Base-by-base conservation (phyloP, 1,140 invertebrate genomes). In the Tetragnatha versicolor region DNA sequence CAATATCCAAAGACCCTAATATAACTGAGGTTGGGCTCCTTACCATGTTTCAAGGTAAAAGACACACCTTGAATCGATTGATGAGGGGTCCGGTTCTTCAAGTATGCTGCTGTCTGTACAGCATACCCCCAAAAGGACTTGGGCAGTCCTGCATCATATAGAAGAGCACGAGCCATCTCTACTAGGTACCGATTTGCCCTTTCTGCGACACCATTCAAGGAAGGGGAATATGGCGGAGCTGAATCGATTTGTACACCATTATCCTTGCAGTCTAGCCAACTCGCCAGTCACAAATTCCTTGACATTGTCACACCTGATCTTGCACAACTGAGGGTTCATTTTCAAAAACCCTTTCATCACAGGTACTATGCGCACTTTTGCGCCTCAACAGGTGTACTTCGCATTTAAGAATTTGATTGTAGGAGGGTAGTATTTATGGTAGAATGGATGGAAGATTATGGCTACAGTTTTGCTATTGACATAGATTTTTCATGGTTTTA, bases 31-130 rank as follows among this genome's bases (percentile, higher is more conserved):
- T 75, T 79, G 2, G 84, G 83, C 53, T 84, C 84, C 31, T 68
- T 83, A 1, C 79, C 80, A n/a, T 79, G 81, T 82, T 83, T 84
- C 7, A 82, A n/a, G 72, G 87, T 82, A 37, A 83, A 83, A 17
- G 85, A 83, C 9, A 83, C 84, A 17, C 27, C 49, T 4, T 49
- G 63, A 29, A 45, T 42, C 1, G 35, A 27, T 25, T 66, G 45
- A 29, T 53, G 27, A 14, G 60, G 63, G 2, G 53, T 12, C 29
- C 75, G 5, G 58, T 83, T 83, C 35, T 53, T 69, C 3, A 82
- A 7, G 70, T 83, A 82, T 7, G 63, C 77, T n/a, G 81, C 82
- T n/a, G 76, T 81, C 12, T 47, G 37, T 33, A 81, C 37, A 37
- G 82, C 82, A 42, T 83, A 82, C 20, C 47, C 81, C 82, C 82